Base-by-base conservation (phyloP, 2,797 vertebrate species). In the Microcaecilia unicolor region DNA sequence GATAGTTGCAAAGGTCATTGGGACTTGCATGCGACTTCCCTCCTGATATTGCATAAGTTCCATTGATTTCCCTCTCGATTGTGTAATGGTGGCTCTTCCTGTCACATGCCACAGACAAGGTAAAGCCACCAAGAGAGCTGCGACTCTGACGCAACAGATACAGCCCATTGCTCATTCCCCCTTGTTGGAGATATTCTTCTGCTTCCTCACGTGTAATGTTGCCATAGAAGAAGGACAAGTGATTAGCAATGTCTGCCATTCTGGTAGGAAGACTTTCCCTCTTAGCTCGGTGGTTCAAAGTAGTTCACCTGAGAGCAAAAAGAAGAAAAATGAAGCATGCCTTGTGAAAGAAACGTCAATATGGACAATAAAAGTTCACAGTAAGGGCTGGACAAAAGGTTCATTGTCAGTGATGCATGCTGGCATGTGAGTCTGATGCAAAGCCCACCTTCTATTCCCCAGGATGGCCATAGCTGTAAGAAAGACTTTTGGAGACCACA, bases 161-260 rank as follows among this genome's bases (percentile, higher is more conserved):
- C 0, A 88, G 71, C 30, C 88, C 88, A 3, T 89, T 82, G 1
- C 35, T 64, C 46, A 76, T 54, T 31, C 85, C 86, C 6, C 59
- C 78, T 55, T 90, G 83, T 36, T 73, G 78, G 64, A 98, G 74
- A 55, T 90, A 91, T n/a, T 80, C 76, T 52, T 92, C 89, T 0
- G 91, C 90, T 23, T 98, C 92, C 37, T 99, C 95, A 10, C 94
- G 84, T 2, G 93, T 94, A 63, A 99, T 93, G 64, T 93, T 98
- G 31, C 95, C 95, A 2, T 90, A 99, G 56, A 99, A 99, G 46
- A 84, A 97, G 0, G 87, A 63, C 53, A 97, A 58, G 3, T 74
- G 12, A 25, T 83, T 87, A 40, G 90, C 76, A 2, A 6, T 51
- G 33, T 93, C 91, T 1, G 61, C 67, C 48, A 70, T 74, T 28